Percentiles rank a stretch among this genome's conserved stretches.
Conservation (phyloP, 2,797 vertebrate genomes). For the Pseudochirops cupreus region DNA sequence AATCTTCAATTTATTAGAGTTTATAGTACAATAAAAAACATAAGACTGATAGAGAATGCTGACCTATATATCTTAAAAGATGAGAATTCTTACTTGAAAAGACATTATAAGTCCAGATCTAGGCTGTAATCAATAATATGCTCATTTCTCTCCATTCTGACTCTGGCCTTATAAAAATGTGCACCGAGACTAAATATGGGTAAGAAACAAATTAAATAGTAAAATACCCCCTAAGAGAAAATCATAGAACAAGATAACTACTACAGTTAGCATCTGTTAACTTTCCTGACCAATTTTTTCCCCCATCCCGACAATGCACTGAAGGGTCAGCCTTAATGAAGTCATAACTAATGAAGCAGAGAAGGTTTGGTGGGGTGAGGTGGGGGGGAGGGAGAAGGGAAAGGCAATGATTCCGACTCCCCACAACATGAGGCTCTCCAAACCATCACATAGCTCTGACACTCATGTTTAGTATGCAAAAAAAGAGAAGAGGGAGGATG, state of each 20-base stretch:
- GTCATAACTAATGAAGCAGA: background rate
- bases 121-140: background rate
- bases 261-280: background rate
- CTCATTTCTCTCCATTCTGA: background rate
- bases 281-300: background rate
- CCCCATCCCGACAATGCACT: background rate
- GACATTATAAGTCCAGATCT: background rate
- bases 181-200: background rate
- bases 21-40: background rate
- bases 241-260: background rate
- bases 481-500: background rate
- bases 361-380: background rate
- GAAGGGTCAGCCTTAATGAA: background rate
- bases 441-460: background rate
- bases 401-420: background rate
- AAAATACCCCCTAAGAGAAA: background rate
- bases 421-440: slow-evolving; percentile 6
- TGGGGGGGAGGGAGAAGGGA: background rate
- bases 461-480: background rate
- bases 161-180: background rate
- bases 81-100: background rate
- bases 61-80: background rate
- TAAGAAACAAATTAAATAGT: background rate
- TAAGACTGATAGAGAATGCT: background rate
- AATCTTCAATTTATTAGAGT: background rate